phyloP scores from a whole-genome alignment of 2,797 vertebrate species.

The Varecia variegata region DNA sequence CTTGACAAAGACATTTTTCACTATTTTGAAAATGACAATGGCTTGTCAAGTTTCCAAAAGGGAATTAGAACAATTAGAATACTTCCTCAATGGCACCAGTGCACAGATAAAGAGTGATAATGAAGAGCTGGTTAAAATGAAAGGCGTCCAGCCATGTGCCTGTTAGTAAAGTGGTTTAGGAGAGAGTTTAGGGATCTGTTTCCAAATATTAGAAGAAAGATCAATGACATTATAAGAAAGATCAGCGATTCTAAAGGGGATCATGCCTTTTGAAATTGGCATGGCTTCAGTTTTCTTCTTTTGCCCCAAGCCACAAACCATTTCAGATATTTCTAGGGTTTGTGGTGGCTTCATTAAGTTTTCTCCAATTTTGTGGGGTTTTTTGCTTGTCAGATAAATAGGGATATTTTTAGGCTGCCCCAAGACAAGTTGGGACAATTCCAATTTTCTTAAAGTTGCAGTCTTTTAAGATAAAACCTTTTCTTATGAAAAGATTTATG shows the following conservation, averaged over 20 bases:
- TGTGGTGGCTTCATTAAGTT: not conserved
- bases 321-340: slow-evolving; percentile 39
- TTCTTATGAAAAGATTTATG: not conserved
- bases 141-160: not conserved
- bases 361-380: not conserved
- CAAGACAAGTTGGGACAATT: not conserved
- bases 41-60: not conserved
- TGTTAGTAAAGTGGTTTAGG: not conserved
- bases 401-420: slow-evolving; percentile 18
- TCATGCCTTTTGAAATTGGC: not conserved
- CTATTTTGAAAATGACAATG: not conserved
- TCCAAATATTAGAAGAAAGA: not conserved
- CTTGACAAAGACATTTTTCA: not conserved
- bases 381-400: not conserved
- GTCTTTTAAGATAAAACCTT: slow-evolving; percentile 39
- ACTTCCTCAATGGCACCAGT: not conserved
- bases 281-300: slow-evolving; percentile 38
- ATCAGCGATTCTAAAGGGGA: not conserved
- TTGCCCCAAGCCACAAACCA: slow-evolving; percentile 45
- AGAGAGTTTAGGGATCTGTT: not conserved
- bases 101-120: not conserved
- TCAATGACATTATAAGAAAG: not conserved
- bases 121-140: not conserved
- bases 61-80: not conserved
- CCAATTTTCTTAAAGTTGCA: slow-evolving; percentile 25